Evolutionary conservation across 2,888 invertebrate species (phyloP).

Genomic region (Pseudolycoriella hygida): DNA sequence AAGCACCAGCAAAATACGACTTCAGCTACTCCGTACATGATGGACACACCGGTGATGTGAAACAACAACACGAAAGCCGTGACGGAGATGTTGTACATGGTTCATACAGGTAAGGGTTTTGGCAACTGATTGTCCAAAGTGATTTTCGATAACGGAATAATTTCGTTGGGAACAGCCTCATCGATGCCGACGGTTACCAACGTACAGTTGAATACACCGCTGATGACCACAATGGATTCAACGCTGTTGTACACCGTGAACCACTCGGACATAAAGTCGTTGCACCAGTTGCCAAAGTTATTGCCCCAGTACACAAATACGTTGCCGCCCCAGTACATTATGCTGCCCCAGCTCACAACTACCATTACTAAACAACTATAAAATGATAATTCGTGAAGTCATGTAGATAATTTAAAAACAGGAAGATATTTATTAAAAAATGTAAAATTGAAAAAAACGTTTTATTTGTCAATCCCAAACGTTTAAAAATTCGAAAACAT

Average conservation of each 20-base stretch:
- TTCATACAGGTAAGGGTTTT: conserved; percentile 23
- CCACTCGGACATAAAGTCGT: conserved; percentile 15
- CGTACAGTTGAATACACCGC: conserved; percentile 36
- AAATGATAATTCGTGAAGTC: too few relatives aligned
- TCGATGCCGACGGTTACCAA: conserved; percentile 35
- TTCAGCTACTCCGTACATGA: conserved; percentile 34
- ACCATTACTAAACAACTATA: not conserved
- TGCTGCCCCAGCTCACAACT: not conserved
- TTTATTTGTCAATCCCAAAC: too few relatives aligned
- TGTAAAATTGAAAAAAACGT: too few relatives aligned
- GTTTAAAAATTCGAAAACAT: too few relatives aligned
- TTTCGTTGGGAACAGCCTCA: conserved; percentile 19
- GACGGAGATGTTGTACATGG: conserved; percentile 34
- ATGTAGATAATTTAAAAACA: too few relatives aligned
- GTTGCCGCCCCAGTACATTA: conserved; percentile 1
- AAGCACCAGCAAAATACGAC: conserved; percentile 26
- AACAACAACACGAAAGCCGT: conserved; percentile 33
- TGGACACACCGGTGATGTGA: conserved; percentile 33
- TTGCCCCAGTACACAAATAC: not conserved
- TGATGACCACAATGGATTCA: conserved; percentile 35
- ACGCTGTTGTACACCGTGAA: conserved; percentile 35
- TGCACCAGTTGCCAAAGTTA: conserved; percentile 2
- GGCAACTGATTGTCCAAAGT: too few relatives aligned
- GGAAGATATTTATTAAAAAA: too few relatives aligned
- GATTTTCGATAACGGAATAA: too few relatives aligned